phyloP scores from a whole-genome alignment of 2,113 vertebrate species.

The Cryptotis parvus region DNA sequence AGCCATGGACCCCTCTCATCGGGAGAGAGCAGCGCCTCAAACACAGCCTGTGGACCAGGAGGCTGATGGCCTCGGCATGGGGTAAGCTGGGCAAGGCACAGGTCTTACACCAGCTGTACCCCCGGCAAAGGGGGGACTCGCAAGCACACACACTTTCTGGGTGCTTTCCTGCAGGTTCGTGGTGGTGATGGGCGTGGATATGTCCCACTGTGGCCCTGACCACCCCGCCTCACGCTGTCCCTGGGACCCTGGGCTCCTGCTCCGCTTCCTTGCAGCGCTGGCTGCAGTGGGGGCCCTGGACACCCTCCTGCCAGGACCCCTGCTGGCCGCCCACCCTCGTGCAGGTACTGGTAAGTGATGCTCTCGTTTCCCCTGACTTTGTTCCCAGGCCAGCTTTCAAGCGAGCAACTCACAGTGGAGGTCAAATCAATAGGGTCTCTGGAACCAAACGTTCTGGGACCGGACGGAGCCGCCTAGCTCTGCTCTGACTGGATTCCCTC shows the following conservation, averaged over 20 bases:
- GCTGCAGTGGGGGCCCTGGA: constrained; percentile 75
- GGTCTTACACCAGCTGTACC: background rate
- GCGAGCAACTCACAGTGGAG: background rate
- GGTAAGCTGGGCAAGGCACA: constrained; percentile 48
- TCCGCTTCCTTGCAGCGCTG: constrained; percentile 88
- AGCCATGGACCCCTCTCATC: background rate
- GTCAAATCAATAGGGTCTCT: background rate
- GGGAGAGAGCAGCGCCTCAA: constrained; percentile 19
- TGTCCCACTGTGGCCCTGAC: constrained; percentile 87
- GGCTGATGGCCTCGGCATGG: constrained; percentile 58
- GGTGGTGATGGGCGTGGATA: constrained; percentile 92
- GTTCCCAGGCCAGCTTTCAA: background rate
- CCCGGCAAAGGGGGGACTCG: background rate
- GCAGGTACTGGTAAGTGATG: constrained; percentile 63
- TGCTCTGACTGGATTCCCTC: background rate
- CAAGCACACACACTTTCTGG: background rate
- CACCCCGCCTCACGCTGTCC: constrained; percentile 85
- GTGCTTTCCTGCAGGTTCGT: constrained; percentile 86
- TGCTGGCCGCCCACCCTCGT: constrained; percentile 85
- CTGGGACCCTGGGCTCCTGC: constrained; percentile 85
- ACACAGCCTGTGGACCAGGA: constrained; percentile 48
- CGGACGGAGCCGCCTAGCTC: background rate
- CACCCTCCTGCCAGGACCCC: constrained; percentile 82
- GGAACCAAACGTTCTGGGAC: background rate
- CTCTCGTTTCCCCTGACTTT: background rate